Conservation (phyloP, 2,888 invertebrate species). For the Eupithecia subfuscata region DNA sequence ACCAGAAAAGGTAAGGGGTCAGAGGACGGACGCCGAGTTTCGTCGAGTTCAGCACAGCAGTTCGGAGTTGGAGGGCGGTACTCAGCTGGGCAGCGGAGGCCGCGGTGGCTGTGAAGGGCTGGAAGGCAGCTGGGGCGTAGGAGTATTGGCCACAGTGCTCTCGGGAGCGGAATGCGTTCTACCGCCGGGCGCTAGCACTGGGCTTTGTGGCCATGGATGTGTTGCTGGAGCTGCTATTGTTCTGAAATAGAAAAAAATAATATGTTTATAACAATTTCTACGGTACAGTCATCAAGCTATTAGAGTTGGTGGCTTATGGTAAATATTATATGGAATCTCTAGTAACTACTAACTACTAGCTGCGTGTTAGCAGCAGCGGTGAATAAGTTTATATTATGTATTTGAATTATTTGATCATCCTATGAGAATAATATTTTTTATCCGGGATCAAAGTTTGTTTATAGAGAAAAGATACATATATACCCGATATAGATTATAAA, state of each 20-base stretch:
- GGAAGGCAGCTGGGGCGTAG: constrained; percentile 78
- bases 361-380: too few relatives aligned
- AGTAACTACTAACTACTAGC: not conserved
- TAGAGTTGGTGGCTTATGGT: not conserved
- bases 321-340: not conserved
- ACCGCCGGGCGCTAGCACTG: constrained; percentile 88
- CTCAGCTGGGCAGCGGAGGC: constrained; percentile 83
- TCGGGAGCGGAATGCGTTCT: constrained; percentile 90
- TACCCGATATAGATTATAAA: too few relatives aligned
- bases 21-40: constrained; percentile 82
- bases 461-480: too few relatives aligned
- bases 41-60: constrained; percentile 84
- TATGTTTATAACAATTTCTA: not conserved
- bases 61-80: constrained; percentile 84
- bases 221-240: constrained; percentile 84
- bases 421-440: too few relatives aligned
- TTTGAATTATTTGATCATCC: too few relatives aligned
- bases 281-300: too few relatives aligned
- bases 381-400: too few relatives aligned
- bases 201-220: constrained; percentile 92
- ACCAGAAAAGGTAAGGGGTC: constrained; percentile 69
- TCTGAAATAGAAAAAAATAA: constrained; percentile 62
- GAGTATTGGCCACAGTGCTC: constrained; percentile 76
- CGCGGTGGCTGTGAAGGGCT: constrained; percentile 73
- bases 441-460: too few relatives aligned